Evolutionary conservation across 2,113 vertebrate species (phyloP).

Genomic region (Tor tambroides): DNA sequence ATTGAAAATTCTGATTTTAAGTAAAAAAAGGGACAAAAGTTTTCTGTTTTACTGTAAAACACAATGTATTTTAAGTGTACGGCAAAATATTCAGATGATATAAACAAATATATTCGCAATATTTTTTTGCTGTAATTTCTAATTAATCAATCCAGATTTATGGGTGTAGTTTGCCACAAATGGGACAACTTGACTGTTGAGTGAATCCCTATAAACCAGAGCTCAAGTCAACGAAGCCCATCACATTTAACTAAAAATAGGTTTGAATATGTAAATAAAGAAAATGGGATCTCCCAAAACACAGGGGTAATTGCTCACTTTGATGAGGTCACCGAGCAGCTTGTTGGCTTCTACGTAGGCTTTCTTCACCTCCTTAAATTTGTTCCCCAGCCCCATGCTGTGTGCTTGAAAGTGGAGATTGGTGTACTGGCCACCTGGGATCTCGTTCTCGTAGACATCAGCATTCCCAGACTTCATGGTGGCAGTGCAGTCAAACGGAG

Average conservation of each 20-base stretch:
- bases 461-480: constrained; percentile 99
- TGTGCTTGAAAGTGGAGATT: constrained; percentile 99
- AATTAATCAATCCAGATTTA: too few relatives aligned
- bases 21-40: too few relatives aligned
- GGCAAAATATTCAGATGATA: too few relatives aligned
- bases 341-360: constrained; percentile 93
- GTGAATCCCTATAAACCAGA: not conserved
- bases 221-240: not conserved
- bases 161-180: not conserved
- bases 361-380: constrained; percentile 97
- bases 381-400: constrained; percentile 96
- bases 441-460: constrained; percentile 98
- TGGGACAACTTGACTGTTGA: not conserved
- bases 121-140: too few relatives aligned
- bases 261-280: not conserved
- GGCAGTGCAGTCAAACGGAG: constrained; percentile 96
- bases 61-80: too few relatives aligned
- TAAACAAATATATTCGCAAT: too few relatives aligned
- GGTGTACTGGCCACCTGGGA: constrained; percentile 96
- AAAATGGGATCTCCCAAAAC: not conserved
- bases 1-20: too few relatives aligned
- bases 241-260: not conserved
- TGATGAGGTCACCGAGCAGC: constrained; percentile 94
- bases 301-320: constrained; percentile 75
- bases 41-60: too few relatives aligned